Base-by-base conservation (phyloP, 2,888 invertebrate species). In the Epirrhoe tristata region DNA sequence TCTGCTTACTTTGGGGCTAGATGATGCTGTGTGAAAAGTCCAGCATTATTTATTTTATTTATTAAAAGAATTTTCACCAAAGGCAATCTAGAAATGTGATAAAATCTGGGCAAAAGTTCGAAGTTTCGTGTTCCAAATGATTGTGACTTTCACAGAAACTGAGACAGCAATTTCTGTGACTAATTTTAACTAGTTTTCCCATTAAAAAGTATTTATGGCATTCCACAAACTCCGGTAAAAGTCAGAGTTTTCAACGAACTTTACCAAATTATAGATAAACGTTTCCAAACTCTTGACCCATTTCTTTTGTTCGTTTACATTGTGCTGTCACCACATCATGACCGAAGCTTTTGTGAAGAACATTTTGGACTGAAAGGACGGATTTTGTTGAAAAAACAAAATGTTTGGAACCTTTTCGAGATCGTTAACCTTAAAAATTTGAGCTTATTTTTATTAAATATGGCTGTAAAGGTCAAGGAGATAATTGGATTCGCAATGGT, bases 301-400 rank as follows among this genome's bases (percentile, higher is more conserved):
- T 24, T n/a, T 43, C n/a, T 48, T 51, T 51, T 58, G 50, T 58
- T 50, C 1, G 2, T 50, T 58, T 48, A 2, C 24, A 24, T 24
- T 58, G 24, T 7, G 43, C 48, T 34, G 58, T 58, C 50, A 17
- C 16, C 58, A 51, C 17, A 17, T n/a, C 36, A 17, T 53, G 53
- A 14, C 24, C 53, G 53, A 53, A 32, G n/a, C 34, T 53, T 34
- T 14, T 34, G 53, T 34, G 12, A 12, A 51, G 17, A 57, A 6
- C 16, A 39, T 24, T 34, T 48, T 58, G 24, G 24, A 3, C 24
- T 58, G 31, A 53, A 32, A 32, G 52, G 52, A 32, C n/a, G 52
- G 32, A 12, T 43, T 43, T 43, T 5, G 39, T 12, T 12, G 31
- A 57, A 57, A 57, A 46, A 5, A n/a, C n/a, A 48, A 17, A n/a